Conservation (phyloP, 2,888 invertebrate genomes). For the Eudasyphora cyanicolor region DNA sequence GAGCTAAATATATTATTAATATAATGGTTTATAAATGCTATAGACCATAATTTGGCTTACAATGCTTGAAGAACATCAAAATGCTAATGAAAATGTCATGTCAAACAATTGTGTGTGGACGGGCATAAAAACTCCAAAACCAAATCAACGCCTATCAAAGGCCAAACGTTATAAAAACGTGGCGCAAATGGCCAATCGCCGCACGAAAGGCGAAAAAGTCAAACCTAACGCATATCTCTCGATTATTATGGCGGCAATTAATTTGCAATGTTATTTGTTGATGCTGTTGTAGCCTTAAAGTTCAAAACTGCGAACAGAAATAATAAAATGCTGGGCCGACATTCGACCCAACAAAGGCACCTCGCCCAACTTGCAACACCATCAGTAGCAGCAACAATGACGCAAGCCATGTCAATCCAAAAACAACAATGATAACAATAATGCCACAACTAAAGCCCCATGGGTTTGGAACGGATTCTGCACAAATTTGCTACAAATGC, state of each 20-base stretch:
- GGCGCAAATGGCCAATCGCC: not conserved
- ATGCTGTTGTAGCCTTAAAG: not conserved
- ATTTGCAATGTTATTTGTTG: constrained; percentile 21
- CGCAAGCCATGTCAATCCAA: not conserved
- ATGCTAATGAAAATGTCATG: constrained; percentile 7
- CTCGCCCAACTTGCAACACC: not conserved
- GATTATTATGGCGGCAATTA: constrained; percentile 18
- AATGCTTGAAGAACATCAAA: not conserved
- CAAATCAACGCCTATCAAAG: constrained; percentile 49
- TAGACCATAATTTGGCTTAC: not conserved
- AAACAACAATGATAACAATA: constrained; percentile 5
- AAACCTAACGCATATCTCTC: not conserved
- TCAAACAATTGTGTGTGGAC: not conserved
- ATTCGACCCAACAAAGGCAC: not conserved
- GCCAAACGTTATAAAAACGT: constrained; percentile 4
- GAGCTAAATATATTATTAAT: not conserved
- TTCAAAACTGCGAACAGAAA: constrained; percentile 15
- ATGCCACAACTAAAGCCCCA: not conserved
- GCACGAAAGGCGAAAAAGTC: not conserved
- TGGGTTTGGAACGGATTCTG: not conserved
- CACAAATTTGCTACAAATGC: not conserved
- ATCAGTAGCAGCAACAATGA: not conserved
- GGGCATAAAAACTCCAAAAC: not conserved
- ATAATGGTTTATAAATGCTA: not conserved
- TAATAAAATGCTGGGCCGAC: not conserved